phyloP scores from a whole-genome alignment of 1,140 invertebrate genomes.

The Zaprionus vittiger region DNA sequence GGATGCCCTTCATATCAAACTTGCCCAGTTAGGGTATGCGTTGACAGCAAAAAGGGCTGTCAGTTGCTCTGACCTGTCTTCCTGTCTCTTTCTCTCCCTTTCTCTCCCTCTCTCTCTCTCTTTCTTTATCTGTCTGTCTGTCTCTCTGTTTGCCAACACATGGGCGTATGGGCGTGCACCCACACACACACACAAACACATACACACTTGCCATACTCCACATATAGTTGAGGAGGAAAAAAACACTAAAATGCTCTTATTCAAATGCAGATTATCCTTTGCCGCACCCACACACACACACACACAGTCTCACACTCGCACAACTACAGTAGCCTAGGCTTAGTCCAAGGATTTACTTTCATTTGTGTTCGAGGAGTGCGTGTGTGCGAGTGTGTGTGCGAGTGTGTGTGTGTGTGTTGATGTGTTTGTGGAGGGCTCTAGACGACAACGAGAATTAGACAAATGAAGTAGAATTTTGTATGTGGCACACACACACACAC shows the following conservation, averaged over 20 bases:
- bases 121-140: constrained; percentile 25
- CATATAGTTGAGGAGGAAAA: constrained; percentile 70
- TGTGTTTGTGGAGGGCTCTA: constrained; percentile 57
- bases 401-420: constrained; percentile 33
- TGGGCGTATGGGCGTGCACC: constrained; percentile 58
- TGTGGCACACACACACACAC: constrained; percentile 48
- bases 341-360: constrained; percentile 80
- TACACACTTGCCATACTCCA: background rate
- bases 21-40: constrained; percentile 26
- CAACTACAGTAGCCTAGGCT: constrained; percentile 54
- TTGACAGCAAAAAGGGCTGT: constrained; percentile 73
- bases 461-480: constrained; percentile 79
- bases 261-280: constrained; percentile 83
- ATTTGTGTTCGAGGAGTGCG: constrained; percentile 71
- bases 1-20: background rate
- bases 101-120: background rate
- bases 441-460: constrained; percentile 71
- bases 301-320: constrained; percentile 26
- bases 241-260: constrained; percentile 83
- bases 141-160: constrained; percentile 58
- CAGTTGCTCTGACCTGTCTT: constrained; percentile 16
- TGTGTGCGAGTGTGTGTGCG: constrained; percentile 28
- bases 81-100: constrained; percentile 29
- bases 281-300: constrained; percentile 52
- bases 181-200: constrained; percentile 41